A percentile compares a stretch with the other conserved stretches of the same genome.
Conservation (phyloP, 2,888 invertebrate species). For the Psococerastis gibbosa region DNA sequence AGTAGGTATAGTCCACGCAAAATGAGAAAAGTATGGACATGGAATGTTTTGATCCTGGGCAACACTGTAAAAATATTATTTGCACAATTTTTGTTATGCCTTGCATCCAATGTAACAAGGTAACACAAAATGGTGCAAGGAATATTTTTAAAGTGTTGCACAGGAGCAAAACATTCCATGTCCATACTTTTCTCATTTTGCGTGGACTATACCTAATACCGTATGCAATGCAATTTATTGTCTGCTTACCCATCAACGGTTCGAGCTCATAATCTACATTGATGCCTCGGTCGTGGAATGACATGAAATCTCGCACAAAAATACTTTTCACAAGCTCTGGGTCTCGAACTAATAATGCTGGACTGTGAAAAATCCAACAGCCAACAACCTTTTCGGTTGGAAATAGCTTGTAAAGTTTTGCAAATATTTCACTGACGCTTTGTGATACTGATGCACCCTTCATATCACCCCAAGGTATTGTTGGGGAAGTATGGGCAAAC, state of each 20-base stretch:
- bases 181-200: no score
- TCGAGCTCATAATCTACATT: background rate
- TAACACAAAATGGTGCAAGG: no score
- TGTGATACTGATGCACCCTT: background rate
- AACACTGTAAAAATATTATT: no score
- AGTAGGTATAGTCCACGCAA: no score
- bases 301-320: background rate
- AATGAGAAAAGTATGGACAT: no score
- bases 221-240: no score
- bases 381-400: background rate
- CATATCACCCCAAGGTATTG: background rate
- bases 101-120: no score
- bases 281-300: background rate
- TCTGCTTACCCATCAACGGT: background rate
- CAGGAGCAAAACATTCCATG: no score
- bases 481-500: background rate
- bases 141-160: no score
- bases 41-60: no score
- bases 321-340: constrained; percentile 2
- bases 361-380: background rate
- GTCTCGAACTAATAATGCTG: background rate
- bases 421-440: background rate
- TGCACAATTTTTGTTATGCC: no score
- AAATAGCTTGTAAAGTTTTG: background rate
- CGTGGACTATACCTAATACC: no score